These are phyloP conservation scores for Erynnis tages DNA, from an alignment of 2,888 invertebrate species.

Conservation along the genomic window DNA sequence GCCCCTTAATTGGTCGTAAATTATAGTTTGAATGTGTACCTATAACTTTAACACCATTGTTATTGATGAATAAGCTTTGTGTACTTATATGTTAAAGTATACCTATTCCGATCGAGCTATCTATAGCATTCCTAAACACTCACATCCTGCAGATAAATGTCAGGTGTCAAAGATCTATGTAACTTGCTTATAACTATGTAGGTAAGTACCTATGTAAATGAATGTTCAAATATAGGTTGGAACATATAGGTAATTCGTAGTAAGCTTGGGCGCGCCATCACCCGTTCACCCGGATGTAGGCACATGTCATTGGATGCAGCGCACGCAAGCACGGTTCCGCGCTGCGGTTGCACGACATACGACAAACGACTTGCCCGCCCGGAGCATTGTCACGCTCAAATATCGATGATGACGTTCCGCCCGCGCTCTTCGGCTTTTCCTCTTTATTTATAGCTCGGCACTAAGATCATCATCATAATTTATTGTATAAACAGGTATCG, in stretches of 20 bases:
- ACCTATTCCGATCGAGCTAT: not conserved
- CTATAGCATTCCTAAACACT: slow-evolving; percentile 14
- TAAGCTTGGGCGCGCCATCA: slow-evolving; percentile 40
- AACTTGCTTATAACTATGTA: not conserved
- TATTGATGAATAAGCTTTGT: slow-evolving; percentile 31
- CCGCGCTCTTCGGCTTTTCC: slow-evolving; percentile 17
- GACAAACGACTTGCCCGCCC: slow-evolving; percentile 20
- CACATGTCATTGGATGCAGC: slow-evolving; percentile 29
- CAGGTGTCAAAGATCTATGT: slow-evolving; percentile 7
- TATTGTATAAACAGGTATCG: too few relatives aligned
- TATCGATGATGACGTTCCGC: slow-evolving; percentile 14
- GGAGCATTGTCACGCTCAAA: slow-evolving; percentile 21
- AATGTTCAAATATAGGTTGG: too few relatives aligned
- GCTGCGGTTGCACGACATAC: slow-evolving; percentile 41
- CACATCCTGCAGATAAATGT: slow-evolving; percentile 20
- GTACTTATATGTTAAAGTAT: not conserved
- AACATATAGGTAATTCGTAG: slow-evolving; percentile 44
- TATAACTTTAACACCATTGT: slow-evolving; percentile 29
- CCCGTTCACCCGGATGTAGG: slow-evolving; percentile 48
- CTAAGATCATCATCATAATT: too few relatives aligned
- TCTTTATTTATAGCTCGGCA: not conserved
- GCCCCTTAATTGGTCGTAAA: slow-evolving; percentile 47
- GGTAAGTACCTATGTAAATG: too few relatives aligned
- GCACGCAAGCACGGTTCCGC: too few relatives aligned
- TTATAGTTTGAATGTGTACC: slow-evolving; percentile 29